Conservation (phyloP, 2,888 invertebrate genomes). For the Amblyjoppa fuscipennis region DNA sequence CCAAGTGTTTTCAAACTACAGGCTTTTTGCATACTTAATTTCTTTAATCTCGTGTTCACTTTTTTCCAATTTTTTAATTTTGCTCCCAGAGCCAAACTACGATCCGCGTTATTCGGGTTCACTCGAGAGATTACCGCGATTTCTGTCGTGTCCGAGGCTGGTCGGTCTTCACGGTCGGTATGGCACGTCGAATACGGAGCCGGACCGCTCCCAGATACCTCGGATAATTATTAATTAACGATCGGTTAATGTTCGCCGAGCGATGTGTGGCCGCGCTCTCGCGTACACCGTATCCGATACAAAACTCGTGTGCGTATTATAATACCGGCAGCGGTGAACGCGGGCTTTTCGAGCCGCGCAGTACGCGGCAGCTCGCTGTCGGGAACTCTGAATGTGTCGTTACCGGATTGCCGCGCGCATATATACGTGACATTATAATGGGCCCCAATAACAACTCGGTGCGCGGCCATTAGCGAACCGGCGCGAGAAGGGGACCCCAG, state of each 20-base stretch:
- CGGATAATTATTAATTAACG: slow-evolving; percentile 75
- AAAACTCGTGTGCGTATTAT: slow-evolving; percentile 9
- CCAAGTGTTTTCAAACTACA: too few species aligned
- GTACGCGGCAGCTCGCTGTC: background rate
- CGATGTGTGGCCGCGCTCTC: slow-evolving; percentile 35
- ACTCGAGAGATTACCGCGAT: slow-evolving; percentile 1
- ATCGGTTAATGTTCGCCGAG: slow-evolving; percentile 62
- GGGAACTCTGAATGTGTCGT: slow-evolving; percentile 54
- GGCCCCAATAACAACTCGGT: slow-evolving; percentile 70
- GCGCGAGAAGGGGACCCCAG: slow-evolving; percentile 50
- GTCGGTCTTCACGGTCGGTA: slow-evolving; percentile 51
- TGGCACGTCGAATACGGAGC: slow-evolving; percentile 50
- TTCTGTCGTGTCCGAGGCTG: background rate
- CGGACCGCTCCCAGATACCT: slow-evolving; percentile 63
- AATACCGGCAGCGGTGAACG: slow-evolving; percentile 11
- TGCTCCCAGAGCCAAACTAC: background rate
- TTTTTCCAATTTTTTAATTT: background rate
- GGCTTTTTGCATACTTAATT: background rate
- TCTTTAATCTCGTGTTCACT: background rate
- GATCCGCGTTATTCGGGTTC: background rate
- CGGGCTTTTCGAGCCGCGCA: slow-evolving; percentile 28
- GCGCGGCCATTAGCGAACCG: slow-evolving; percentile 69
- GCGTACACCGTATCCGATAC: slow-evolving; percentile 10
- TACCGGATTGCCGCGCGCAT: slow-evolving; percentile 43
- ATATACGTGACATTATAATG: slow-evolving; percentile 72